phyloP scores from a whole-genome alignment of 2,113 vertebrate genomes.

The Anas platyrhynchos region DNA sequence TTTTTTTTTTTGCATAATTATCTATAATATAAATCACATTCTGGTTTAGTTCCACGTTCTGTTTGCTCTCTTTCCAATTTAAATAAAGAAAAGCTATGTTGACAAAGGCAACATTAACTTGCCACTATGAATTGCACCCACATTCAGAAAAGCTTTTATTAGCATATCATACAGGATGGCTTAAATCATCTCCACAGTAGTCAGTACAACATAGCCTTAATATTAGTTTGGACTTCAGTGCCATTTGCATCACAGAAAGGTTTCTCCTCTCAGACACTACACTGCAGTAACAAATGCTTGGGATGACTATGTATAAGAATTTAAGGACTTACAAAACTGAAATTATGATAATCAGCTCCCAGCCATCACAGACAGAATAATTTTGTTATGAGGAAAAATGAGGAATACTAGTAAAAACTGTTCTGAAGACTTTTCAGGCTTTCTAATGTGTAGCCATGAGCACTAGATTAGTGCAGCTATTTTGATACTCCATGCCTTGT shows the following conservation, averaged over 20 bases:
- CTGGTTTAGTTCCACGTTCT: neutral
- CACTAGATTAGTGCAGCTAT: neutral
- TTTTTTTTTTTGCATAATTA: too few species aligned
- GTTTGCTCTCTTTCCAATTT: neutral
- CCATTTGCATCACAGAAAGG: neutral
- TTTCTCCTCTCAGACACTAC: neutral
- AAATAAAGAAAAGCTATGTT: slow-evolving; percentile 9
- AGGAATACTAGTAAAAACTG: neutral
- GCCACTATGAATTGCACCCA: neutral
- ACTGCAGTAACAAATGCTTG: neutral
- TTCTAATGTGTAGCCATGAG: neutral
- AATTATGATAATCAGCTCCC: neutral
- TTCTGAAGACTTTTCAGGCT: neutral
- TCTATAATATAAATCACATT: neutral
- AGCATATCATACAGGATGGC: neutral
- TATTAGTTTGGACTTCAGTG: neutral
- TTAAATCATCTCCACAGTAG: neutral
- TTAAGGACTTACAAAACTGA: neutral
- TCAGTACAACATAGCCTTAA: neutral
- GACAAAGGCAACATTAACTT: slow-evolving; percentile 32
- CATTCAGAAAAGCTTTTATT: neutral
- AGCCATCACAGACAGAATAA: neutral
- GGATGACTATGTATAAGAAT: neutral
- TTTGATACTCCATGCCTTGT: neutral
- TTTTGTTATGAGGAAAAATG: neutral